phyloP scores from a whole-genome alignment of 2,888 invertebrate genomes.

The Tachina grossa region DNA sequence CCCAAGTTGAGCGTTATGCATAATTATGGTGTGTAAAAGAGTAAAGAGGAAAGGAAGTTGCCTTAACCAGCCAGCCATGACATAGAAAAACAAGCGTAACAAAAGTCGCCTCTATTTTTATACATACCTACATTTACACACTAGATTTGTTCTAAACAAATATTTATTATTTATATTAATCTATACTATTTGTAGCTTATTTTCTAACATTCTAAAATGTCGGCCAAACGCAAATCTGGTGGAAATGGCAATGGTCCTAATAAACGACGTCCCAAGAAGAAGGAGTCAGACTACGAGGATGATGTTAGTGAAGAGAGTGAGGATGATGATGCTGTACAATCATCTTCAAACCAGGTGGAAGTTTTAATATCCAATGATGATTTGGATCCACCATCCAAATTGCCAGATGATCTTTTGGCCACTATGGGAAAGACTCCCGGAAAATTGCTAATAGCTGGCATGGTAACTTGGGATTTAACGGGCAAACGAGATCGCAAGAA shows the following conservation, averaged over 20 bases:
- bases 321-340: conserved; percentile 75
- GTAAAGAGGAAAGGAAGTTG: neutral
- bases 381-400: conserved; percentile 85
- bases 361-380: conserved; percentile 83
- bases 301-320: conserved; percentile 81
- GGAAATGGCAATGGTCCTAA: conserved; percentile 80
- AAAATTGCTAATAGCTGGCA: conserved; percentile 90
- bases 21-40: neutral
- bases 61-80: conserved; percentile 28
- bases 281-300: conserved; percentile 82
- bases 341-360: conserved; percentile 78
- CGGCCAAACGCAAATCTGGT: conserved; percentile 82
- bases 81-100: neutral
- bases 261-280: conserved; percentile 82
- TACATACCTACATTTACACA: neutral
- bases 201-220: conserved; percentile 75
- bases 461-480: conserved; percentile 95
- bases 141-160: neutral
- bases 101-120: neutral
- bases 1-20: conserved; percentile 28
- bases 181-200: conserved; percentile 13
- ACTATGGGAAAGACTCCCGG: conserved; percentile 88
- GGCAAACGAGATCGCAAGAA: conserved; percentile 92
- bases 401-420: conserved; percentile 87
- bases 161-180: neutral